These are phyloP conservation scores for Palythoa grandis DNA, from an alignment of 92 coral and sea anemone species.

Conservation along the genomic window DNA sequence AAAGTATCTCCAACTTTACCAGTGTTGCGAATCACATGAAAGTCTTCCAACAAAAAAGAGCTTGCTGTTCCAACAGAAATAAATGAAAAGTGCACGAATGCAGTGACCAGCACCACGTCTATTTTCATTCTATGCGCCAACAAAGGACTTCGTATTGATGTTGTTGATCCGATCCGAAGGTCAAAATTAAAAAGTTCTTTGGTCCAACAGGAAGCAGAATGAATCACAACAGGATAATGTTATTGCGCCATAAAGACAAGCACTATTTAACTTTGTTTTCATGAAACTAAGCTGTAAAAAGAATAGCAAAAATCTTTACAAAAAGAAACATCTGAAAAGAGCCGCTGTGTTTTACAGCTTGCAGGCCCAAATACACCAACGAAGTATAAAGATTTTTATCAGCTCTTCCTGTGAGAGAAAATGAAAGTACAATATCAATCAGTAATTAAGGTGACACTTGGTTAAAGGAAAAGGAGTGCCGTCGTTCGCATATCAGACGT, in stretches of 20 bases:
- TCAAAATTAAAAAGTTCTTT: background rate
- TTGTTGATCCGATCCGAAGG: background rate
- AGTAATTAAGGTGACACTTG: background rate
- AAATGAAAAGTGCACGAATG: no score
- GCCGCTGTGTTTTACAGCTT: no score
- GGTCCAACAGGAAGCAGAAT: background rate
- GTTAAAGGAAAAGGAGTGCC: slow-evolving; percentile 22
- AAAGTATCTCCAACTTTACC: background rate
- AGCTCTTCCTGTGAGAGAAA: background rate
- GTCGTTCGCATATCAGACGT: no score
- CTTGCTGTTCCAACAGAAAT: background rate
- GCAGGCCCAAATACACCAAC: background rate
- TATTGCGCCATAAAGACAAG: no score
- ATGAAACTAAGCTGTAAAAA: no score
- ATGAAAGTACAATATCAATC: background rate
- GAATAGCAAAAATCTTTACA: no score
- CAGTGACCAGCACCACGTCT: background rate
- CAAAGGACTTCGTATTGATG: slow-evolving; percentile 2
- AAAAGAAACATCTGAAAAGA: background rate
- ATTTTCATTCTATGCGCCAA: background rate
- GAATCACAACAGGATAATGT: background rate
- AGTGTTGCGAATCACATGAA: background rate
- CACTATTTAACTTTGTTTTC: no score
- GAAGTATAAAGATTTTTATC: background rate
- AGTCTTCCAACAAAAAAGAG: background rate